These are phyloP conservation scores for Cryptotermes secundus DNA, from an alignment of 1,140 invertebrate genomes.

Conservation along the genomic window DNA sequence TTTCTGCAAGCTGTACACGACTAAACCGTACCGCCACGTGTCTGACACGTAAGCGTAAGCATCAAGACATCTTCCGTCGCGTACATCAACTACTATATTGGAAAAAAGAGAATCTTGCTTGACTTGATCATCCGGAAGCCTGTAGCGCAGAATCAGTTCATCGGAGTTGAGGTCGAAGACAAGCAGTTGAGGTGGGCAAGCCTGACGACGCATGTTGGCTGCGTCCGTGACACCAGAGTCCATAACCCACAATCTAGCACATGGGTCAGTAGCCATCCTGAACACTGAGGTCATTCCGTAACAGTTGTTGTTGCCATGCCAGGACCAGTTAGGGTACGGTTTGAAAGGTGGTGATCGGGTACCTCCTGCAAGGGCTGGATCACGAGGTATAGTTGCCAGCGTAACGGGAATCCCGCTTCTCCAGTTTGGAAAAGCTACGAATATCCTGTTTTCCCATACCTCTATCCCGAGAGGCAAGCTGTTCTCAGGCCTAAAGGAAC, in stretches of 20 bases:
- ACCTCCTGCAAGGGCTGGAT: constrained; percentile 33
- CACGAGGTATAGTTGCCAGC: constrained; percentile 60
- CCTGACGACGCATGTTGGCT: background rate
- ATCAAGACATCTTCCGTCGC: constrained; percentile 60
- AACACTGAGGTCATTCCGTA: constrained; percentile 57
- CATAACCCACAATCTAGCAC: constrained; percentile 68
- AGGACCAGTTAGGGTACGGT: constrained; percentile 71
- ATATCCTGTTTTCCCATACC: constrained; percentile 72
- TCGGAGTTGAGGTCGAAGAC: constrained; percentile 52
- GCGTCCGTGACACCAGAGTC: constrained; percentile 66
- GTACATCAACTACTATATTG: constrained; percentile 70
- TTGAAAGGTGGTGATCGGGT: constrained; percentile 44
- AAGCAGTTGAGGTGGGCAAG: constrained; percentile 19
- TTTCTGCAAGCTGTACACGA: constrained; percentile 53
- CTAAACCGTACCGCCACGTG: constrained; percentile 66
- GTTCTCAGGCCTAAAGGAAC: constrained; percentile 64
- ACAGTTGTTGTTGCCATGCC: constrained; percentile 30
- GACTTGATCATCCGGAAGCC: constrained; percentile 65
- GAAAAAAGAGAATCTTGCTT: constrained; percentile 71
- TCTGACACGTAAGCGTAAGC: constrained; percentile 70
- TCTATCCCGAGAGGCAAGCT: constrained; percentile 73
- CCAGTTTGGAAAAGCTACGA: constrained; percentile 76
- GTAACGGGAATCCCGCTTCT: constrained; percentile 69
- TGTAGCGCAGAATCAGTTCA: constrained; percentile 56
- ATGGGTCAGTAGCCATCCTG: constrained; percentile 68